Conservation (phyloP, 2,797 vertebrate genomes). For the Orestias chungarensis region DNA sequence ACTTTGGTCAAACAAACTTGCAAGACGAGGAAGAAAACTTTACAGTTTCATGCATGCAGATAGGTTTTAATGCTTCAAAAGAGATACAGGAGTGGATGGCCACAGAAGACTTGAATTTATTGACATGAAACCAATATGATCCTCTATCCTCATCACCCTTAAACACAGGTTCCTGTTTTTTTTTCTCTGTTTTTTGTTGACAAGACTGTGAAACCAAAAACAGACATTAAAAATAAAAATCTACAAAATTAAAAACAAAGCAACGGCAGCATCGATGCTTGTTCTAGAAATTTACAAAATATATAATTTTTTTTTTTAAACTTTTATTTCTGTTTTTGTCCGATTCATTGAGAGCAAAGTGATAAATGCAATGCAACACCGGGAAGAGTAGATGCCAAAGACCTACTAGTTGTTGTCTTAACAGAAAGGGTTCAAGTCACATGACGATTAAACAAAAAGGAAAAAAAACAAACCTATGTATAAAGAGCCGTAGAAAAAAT, state of each 20-base stretch:
- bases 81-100: slow-evolving; percentile 89
- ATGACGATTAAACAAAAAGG: slow-evolving; percentile 62
- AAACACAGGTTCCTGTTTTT: slow-evolving; percentile 80
- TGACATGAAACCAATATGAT: slow-evolving; percentile 88
- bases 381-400: slow-evolving; percentile 62
- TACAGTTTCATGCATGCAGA: slow-evolving; percentile 89
- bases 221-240: slow-evolving; percentile 72
- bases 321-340: slow-evolving; percentile 33
- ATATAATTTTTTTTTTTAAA: neutral
- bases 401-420: slow-evolving; percentile 74
- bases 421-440: slow-evolving; percentile 86
- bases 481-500: slow-evolving; percentile 78
- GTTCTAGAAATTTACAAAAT: slow-evolving; percentile 77
- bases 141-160: slow-evolving; percentile 87
- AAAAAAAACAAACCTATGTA: slow-evolving; percentile 71
- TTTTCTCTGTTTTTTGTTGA: slow-evolving; percentile 64
- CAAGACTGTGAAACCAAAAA: slow-evolving; percentile 82
- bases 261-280: slow-evolving; percentile 76
- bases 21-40: slow-evolving; percentile 82
- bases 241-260: slow-evolving; percentile 72
- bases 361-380: slow-evolving; percentile 74
- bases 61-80: slow-evolving; percentile 89
- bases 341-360: slow-evolving; percentile 62
- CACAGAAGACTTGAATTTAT: slow-evolving; percentile 96
- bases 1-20: slow-evolving; percentile 65